Base-by-base conservation (phyloP, 2,113 vertebrate genomes). In the Bolborhynchus lineola region DNA sequence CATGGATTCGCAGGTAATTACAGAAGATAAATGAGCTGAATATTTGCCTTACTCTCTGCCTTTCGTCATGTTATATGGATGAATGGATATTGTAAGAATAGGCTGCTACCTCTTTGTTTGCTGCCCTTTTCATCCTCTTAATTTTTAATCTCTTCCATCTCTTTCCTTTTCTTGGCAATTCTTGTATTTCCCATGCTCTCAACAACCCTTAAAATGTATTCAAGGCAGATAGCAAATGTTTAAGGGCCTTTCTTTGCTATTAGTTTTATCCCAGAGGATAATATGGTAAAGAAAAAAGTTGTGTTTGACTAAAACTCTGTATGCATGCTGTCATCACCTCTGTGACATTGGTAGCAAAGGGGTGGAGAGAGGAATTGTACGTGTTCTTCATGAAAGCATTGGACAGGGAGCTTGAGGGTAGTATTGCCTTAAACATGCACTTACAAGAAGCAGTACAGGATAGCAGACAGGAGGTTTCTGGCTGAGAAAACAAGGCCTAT, bases 1-100 rank as follows among this genome's bases (percentile, higher is more conserved):
- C 74, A 63, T 46, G 76, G 85, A 35, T 80, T 83, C 63, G 60
- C 44, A 86, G 57, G 75, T 75, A 91, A 68, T 52, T 93, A 88
- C 35, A 95, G n/a, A 57, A 94, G 90, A 93, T 63, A 90, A 90
- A 90, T 17, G 46, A 20, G 24, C 20, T 91, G 92, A 82, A 16
- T 67, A 78, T 91, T 46, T 95, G 75, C 67, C 75, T 84, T 62
- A 52, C 41, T 86, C n/a, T 55, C 67, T 87, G 82, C 28, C 19
- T 86, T 76, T 74, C 74, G 62, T 59, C 75, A 44, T 14, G 24
- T 62, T 77, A 44, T 12, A 82, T 37, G 79, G 53, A 52, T 88
- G 60, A 86, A 6, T 53, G 86, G 71, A 60, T 88, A 50, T 4
- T 49, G 41, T 52, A 64, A 62, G 35, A 23, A 42, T 4, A 14